phyloP scores from a whole-genome alignment of 2,113 vertebrate species.

The Turdus rufiventris region DNA sequence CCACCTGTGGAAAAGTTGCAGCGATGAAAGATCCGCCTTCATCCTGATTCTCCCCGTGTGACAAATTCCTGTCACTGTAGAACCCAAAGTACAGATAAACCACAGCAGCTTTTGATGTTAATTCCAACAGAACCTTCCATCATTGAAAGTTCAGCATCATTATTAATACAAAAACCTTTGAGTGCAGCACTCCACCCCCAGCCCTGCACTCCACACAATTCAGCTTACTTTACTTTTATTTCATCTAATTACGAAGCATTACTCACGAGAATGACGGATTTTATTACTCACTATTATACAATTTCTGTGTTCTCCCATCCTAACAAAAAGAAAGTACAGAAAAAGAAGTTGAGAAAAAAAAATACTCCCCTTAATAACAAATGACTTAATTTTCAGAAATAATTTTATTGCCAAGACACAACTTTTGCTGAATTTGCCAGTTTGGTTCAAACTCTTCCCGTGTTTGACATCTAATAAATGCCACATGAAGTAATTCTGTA shows the following conservation, averaged over 20 bases:
- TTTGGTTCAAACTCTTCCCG: background rate
- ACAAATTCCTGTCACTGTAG: background rate
- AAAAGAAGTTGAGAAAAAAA: background rate
- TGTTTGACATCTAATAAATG: slow-evolving; percentile 7
- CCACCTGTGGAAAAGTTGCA: fast-evolving
- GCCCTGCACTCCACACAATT: slow-evolving; percentile 16
- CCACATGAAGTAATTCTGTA: background rate
- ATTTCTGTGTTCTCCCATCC: background rate
- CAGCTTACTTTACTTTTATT: slow-evolving; percentile 40
- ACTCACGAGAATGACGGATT: slow-evolving; percentile 54
- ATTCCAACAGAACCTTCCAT: background rate
- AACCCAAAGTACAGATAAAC: background rate
- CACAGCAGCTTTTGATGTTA: background rate
- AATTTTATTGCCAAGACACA: slow-evolving; percentile 5
- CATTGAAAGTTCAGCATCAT: background rate
- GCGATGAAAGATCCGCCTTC: background rate
- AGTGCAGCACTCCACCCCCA: slow-evolving; percentile 14
- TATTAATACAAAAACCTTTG: background rate
- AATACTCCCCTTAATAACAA: background rate
- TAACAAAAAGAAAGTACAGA: slow-evolving; percentile 3
- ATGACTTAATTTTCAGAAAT: slow-evolving; percentile 26
- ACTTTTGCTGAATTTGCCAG: slow-evolving; percentile 2
- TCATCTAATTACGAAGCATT: slow-evolving; percentile 61
- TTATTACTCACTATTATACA: slow-evolving; percentile 59
- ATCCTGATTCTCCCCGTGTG: background rate